These are phyloP conservation scores for Caenorhabditis sp. DNA, from an alignment of 2,888 invertebrate species.

Conservation along the genomic window DNA sequence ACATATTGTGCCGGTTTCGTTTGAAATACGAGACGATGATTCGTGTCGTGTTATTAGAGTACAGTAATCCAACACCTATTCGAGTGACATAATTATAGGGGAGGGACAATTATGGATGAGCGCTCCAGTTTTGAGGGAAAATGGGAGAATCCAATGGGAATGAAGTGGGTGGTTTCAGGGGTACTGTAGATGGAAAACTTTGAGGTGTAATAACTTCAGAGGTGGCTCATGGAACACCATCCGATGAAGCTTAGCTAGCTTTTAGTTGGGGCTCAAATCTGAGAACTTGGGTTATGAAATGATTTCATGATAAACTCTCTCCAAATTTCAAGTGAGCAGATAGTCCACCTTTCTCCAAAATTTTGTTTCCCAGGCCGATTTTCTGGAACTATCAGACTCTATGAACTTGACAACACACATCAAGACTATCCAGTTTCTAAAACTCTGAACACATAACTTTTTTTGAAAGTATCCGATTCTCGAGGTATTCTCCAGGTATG, in stretches of 20 bases:
- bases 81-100: conserved; percentile 30
- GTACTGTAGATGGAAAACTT: neutral
- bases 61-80: conserved; percentile 46
- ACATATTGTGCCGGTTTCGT: conserved; percentile 46
- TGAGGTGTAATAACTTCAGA: too few relatives aligned
- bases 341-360: too few relatives aligned
- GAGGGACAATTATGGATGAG: neutral
- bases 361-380: neutral
- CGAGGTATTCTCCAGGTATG: neutral
- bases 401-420: neutral
- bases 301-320: too few relatives aligned
- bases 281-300: too few relatives aligned
- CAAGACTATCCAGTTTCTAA: conserved; percentile 6
- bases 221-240: too few relatives aligned
- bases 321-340: too few relatives aligned
- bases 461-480: conserved; percentile 17
- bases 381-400: too few relatives aligned
- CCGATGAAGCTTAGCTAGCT: too few relatives aligned
- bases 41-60: neutral
- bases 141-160: neutral
- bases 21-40: conserved; percentile 47
- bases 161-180: neutral
- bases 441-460: conserved; percentile 7
- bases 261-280: too few relatives aligned
- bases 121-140: conserved; percentile 2